Percentiles rank a stretch among this genome's conserved stretches.
Evolutionary conservation across 1,140 invertebrate genomes (phyloP).

Genomic region (Helicoverpa zea): DNA sequence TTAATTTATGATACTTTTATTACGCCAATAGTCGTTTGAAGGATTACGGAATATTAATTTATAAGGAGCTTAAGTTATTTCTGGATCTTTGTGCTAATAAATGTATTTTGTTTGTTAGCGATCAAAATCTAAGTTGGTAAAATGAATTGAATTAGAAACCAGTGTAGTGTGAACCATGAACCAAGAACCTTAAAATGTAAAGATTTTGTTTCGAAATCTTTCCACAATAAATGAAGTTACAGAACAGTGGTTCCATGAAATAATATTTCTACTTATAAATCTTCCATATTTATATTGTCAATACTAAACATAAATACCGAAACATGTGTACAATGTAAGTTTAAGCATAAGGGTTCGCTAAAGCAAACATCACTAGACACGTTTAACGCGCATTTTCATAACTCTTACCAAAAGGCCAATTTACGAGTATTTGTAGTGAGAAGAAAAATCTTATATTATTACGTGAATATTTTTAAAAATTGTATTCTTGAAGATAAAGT

Average conservation of each 20-base stretch:
- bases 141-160: neutral
- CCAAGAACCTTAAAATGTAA: too few species aligned
- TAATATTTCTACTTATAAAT: too few species aligned
- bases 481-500: too few species aligned
- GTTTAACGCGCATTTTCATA: neutral
- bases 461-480: too few species aligned
- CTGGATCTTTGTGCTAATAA: neutral
- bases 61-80: conserved; percentile 3
- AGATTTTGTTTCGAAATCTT: too few species aligned
- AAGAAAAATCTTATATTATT: too few species aligned
- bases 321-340: neutral
- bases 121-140: too few species aligned
- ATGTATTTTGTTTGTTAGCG: neutral
- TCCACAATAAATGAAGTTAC: too few species aligned
- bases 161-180: too few species aligned
- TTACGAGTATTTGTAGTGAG: neutral
- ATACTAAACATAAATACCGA: neutral
- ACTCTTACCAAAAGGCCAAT: neutral
- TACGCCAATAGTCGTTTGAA: neutral
- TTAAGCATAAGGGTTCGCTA: neutral
- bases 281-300: neutral
- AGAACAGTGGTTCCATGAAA: too few species aligned
- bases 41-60: conserved; percentile 3
- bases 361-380: neutral
- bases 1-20: conserved; percentile 30